Percentiles rank a stretch among this genome's conserved stretches.
Evolutionary conservation across 2,888 invertebrate genomes (phyloP).

Genomic region (Raillietiella orientalis): DNA sequence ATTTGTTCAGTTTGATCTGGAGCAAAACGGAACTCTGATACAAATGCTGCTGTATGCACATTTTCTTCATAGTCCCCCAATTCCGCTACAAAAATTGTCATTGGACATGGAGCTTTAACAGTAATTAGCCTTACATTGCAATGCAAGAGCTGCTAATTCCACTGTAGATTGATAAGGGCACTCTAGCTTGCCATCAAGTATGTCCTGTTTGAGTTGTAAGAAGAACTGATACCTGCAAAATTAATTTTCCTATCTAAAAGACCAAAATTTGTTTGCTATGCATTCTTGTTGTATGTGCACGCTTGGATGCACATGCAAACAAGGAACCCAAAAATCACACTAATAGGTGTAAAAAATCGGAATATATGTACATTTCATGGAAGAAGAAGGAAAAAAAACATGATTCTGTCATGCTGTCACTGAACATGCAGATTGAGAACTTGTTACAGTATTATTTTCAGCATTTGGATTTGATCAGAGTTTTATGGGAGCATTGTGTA

Average conservation of each 20-base stretch:
- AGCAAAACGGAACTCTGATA: constrained; percentile 91
- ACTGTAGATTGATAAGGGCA: constrained; percentile 57
- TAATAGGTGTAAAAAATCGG: not conserved
- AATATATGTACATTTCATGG: too few species aligned
- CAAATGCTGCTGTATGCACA: constrained; percentile 74
- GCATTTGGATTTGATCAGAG: too few species aligned
- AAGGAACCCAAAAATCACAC: not conserved
- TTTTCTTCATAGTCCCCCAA: constrained; percentile 80
- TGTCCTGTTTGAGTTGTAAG: constrained; percentile 80
- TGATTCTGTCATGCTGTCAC: too few species aligned
- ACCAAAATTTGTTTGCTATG: too few species aligned
- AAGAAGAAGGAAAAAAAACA: too few species aligned
- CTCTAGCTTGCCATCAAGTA: constrained; percentile 60
- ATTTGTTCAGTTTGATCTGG: constrained; percentile 86
- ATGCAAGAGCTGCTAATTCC: constrained; percentile 59
- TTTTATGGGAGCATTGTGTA: too few species aligned
- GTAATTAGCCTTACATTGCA: constrained; percentile 44
- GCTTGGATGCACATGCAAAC: too few species aligned
- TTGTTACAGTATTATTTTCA: too few species aligned
- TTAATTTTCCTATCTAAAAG: too few species aligned
- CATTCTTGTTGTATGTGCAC: too few species aligned
- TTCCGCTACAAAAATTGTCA: constrained; percentile 32
- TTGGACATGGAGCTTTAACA: not conserved
- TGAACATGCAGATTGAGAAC: too few species aligned
- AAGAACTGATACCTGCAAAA: constrained; percentile 59